A percentile compares a stretch with the other conserved stretches of the same genome.
Conservation (phyloP, 2,113 vertebrate genomes). For the Hemiscyllium ocellatum region DNA sequence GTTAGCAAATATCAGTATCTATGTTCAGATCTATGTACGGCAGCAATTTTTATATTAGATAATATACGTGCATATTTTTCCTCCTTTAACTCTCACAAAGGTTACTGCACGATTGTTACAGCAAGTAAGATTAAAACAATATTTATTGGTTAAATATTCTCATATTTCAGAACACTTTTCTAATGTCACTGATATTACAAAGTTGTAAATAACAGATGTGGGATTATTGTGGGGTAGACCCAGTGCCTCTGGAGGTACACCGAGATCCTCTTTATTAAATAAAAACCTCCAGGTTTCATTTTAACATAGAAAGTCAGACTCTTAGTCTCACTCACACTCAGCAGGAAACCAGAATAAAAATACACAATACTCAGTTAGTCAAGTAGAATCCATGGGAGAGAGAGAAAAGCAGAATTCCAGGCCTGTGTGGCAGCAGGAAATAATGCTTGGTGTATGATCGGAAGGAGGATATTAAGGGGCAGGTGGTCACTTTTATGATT, state of each 20-base stretch:
- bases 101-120: not conserved
- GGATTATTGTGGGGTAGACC: not conserved
- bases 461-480: not conserved
- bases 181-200: not conserved
- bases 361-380: not conserved
- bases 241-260: not conserved
- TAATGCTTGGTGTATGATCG: no score
- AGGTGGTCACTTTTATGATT: not conserved
- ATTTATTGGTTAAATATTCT: not conserved
- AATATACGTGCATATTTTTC: not conserved
- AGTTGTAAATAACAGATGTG: not conserved
- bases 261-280: not conserved
- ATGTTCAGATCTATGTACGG: not conserved
- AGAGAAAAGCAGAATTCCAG: not conserved
- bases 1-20: not conserved
- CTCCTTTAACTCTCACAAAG: not conserved
- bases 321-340: not conserved
- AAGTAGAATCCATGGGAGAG: not conserved
- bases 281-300: not conserved
- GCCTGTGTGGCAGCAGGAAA: not conserved
- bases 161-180: not conserved
- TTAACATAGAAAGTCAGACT: not conserved
- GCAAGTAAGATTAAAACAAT: not conserved
- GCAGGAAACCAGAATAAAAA: not conserved
- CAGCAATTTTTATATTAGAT: no score